Percentiles rank a stretch among this genome's conserved stretches.
Evolutionary conservation across 2,113 vertebrate genomes (phyloP).

Genomic region (Macroglossus sobrinus): DNA sequence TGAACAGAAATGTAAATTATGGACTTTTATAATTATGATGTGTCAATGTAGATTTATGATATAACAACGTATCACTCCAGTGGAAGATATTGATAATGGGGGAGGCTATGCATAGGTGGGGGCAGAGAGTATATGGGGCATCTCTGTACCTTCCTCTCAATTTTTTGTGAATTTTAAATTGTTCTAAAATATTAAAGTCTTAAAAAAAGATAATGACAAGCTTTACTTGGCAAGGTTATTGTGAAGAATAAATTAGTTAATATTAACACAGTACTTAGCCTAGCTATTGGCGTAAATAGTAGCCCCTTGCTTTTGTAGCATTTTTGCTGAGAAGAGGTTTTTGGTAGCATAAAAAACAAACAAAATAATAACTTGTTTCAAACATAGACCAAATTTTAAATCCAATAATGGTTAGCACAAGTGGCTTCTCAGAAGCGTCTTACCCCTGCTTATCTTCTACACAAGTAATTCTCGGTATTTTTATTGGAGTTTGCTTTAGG

Average conservation of each 20-base stretch:
- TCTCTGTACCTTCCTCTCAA: not conserved
- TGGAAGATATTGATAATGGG: not conserved
- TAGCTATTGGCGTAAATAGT: not conserved
- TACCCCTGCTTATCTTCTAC: not conserved
- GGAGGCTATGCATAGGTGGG: not conserved
- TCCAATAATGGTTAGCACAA: not conserved
- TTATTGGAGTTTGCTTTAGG: not conserved
- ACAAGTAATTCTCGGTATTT: not conserved
- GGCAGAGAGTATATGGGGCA: not conserved
- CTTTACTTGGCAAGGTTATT: not conserved
- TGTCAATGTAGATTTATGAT: not conserved
- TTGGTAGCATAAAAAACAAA: not conserved
- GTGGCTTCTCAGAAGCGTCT: not conserved
- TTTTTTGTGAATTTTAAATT: not conserved
- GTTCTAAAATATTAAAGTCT: not conserved
- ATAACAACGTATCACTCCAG: not conserved
- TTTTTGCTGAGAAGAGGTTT: not conserved
- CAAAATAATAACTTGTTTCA: not conserved
- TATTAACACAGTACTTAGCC: not conserved
- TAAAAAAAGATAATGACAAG: not conserved
- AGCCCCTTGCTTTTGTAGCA: not conserved
- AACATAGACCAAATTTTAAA: slow-evolving; percentile 1
- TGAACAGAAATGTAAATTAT: not conserved
- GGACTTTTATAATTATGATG: not conserved
- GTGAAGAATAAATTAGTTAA: not conserved